Conservation (phyloP, 2,888 invertebrate species). For the Caenorhabditis macrosperma region DNA sequence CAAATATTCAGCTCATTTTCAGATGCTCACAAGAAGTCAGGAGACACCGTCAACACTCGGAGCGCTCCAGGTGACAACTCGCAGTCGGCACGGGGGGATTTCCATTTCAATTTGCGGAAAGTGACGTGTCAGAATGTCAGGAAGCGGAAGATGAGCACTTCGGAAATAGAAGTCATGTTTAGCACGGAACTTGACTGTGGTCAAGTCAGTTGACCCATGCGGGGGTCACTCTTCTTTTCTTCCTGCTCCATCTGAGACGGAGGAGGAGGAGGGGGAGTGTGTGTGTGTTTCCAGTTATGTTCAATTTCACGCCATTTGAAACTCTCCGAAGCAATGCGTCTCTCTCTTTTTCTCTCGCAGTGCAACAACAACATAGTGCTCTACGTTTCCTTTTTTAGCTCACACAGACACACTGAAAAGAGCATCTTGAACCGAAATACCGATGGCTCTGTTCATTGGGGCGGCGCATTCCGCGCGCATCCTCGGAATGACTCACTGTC, state of each 20-base stretch:
- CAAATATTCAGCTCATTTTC: background rate
- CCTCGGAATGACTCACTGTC: slow-evolving; percentile 36
- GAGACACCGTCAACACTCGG: background rate
- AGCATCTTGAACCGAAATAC: background rate
- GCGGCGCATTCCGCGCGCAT: slow-evolving; percentile 24
- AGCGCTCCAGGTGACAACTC: slow-evolving; percentile 22
- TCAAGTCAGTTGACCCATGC: background rate
- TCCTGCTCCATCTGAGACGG: slow-evolving; percentile 29
- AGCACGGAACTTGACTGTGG: slow-evolving; percentile 20
- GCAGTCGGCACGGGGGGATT: background rate
- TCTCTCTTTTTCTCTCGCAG: background rate
- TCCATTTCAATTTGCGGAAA: slow-evolving; percentile 16
- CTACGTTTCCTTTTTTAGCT: slow-evolving; percentile 9
- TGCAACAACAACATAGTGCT: slow-evolving; percentile 20
- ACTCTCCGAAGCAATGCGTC: slow-evolving; percentile 11
- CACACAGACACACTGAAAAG: background rate
- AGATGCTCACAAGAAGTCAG: background rate
- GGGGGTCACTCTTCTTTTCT: slow-evolving; percentile 5
- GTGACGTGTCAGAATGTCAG: slow-evolving; percentile 20
- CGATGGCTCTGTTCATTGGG: background rate
- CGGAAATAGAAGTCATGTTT: slow-evolving; percentile 27
- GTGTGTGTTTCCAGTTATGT: slow-evolving; percentile 6
- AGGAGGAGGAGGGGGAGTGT: slow-evolving; percentile 1
- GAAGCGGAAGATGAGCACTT: background rate
- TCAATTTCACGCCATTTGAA: slow-evolving; percentile 51